Conservation (phyloP, 2,113 vertebrate species). For the Nycticebus coucang region DNA sequence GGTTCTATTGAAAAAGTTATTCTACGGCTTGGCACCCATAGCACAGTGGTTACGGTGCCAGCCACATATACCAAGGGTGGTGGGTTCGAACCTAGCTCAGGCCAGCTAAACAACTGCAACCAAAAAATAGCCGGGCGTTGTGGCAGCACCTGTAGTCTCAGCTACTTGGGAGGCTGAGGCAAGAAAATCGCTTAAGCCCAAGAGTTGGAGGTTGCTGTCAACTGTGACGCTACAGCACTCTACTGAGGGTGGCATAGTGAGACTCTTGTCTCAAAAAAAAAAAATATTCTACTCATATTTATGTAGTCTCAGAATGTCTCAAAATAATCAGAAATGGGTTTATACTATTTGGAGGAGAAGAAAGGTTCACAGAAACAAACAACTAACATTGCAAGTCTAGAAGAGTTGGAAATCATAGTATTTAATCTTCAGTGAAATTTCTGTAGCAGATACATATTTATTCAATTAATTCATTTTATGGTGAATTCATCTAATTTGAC, state of each 20-base stretch:
- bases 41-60: too few relatives aligned
- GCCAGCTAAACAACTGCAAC: too few relatives aligned
- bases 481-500: constrained; percentile 32
- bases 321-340: constrained; percentile 51
- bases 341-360: background rate
- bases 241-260: too few relatives aligned
- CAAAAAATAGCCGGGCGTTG: too few relatives aligned
- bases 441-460: background rate
- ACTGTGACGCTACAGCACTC: too few relatives aligned
- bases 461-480: background rate
- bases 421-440: constrained; percentile 3
- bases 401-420: background rate
- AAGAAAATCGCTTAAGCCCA: too few relatives aligned
- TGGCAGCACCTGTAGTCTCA: too few relatives aligned
- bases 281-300: constrained; percentile 28
- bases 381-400: background rate
- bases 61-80: too few relatives aligned
- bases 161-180: too few relatives aligned
- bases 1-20: constrained; percentile 6
- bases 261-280: too few relatives aligned
- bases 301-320: constrained; percentile 12
- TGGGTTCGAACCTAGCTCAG: too few relatives aligned
- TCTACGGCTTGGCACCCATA: background rate
- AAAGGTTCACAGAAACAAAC: constrained; percentile 34
- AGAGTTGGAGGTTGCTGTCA: too few relatives aligned